Percentiles rank a stretch among this genome's conserved stretches.
Conservation (phyloP, 2,888 invertebrate species). For the Rhogogaster chlorosoma region DNA sequence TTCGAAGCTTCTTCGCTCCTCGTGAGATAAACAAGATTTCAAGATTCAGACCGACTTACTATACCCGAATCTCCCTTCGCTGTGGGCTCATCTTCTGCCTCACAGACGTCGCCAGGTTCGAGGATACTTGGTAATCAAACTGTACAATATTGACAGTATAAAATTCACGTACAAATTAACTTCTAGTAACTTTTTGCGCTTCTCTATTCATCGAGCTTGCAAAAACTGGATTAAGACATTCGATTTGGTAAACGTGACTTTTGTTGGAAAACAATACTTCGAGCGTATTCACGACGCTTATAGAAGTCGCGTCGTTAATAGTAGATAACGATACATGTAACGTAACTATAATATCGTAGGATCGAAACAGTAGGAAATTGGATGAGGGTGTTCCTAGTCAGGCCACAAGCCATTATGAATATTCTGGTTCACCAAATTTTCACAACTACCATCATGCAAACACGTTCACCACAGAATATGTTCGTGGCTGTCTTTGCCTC, state of each 20-base stretch:
- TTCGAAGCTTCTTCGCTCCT: background rate
- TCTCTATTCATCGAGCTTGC: background rate
- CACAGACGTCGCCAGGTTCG: background rate
- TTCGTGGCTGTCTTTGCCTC: background rate
- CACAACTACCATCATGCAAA: background rate
- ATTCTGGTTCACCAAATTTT: constrained; percentile 21
- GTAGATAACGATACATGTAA: background rate
- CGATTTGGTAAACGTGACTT: background rate
- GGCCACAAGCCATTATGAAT: constrained; percentile 27
- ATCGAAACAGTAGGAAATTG: background rate
- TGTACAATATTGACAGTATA: background rate
- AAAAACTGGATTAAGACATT: background rate
- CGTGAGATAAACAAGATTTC: constrained; percentile 21
- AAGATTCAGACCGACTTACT: constrained; percentile 9
- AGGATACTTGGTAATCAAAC: background rate
- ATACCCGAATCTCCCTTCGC: background rate
- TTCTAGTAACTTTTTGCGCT: background rate
- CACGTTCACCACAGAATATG: background rate
- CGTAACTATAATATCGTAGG: background rate
- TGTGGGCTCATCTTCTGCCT: background rate
- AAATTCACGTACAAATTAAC: background rate
- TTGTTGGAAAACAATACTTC: background rate
- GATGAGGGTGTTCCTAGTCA: background rate
- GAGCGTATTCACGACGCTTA: background rate
- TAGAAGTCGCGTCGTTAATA: background rate